Conservation (phyloP, 2,113 vertebrate species). For the Ptilonorhynchus violaceus region DNA sequence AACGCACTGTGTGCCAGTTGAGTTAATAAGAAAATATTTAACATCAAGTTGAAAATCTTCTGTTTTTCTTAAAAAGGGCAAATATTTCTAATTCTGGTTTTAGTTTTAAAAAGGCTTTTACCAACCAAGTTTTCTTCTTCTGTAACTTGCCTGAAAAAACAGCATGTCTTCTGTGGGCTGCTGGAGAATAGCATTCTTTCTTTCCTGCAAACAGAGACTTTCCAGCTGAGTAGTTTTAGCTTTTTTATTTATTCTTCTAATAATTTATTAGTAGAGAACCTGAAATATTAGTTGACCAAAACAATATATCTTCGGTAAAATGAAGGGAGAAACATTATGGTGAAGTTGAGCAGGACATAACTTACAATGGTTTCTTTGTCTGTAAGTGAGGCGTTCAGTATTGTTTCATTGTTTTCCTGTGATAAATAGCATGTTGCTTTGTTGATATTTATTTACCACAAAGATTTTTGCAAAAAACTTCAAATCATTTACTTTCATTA, state of each 20-base stretch:
- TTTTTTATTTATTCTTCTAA: slow-evolving; percentile 1
- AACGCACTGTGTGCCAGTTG: slow-evolving; percentile 31
- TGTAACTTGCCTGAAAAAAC: slow-evolving; percentile 34
- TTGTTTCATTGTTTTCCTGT: slow-evolving; percentile 63
- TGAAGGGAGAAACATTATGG: background rate
- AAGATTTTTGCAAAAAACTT: slow-evolving; percentile 74
- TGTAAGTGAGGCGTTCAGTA: slow-evolving; percentile 58
- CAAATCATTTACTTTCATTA: slow-evolving; percentile 73
- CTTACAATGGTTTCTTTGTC: slow-evolving; percentile 43
- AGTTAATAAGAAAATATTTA: slow-evolving; percentile 41
- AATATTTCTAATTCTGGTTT: background rate
- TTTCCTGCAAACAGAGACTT: slow-evolving; percentile 26
- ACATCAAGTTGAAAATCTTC: slow-evolving; percentile 15
- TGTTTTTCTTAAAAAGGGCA: slow-evolving; percentile 2
- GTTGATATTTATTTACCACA: slow-evolving; percentile 75
- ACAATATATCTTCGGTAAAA: background rate
- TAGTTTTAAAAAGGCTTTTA: background rate
- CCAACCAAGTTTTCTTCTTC: slow-evolving; percentile 25
- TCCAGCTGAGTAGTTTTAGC: background rate
- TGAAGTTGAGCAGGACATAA: slow-evolving; percentile 24
- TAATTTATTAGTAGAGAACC: background rate
- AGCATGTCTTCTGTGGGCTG: slow-evolving; percentile 35
- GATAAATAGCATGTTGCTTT: slow-evolving; percentile 68
- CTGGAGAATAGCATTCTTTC: slow-evolving; percentile 35
- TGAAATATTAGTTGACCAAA: background rate